A percentile compares a stretch with the other conserved stretches of the same genome.
These are phyloP conservation scores for Melipona bicolor DNA, from an alignment of 2,888 invertebrate species.

Conservation along the genomic window DNA sequence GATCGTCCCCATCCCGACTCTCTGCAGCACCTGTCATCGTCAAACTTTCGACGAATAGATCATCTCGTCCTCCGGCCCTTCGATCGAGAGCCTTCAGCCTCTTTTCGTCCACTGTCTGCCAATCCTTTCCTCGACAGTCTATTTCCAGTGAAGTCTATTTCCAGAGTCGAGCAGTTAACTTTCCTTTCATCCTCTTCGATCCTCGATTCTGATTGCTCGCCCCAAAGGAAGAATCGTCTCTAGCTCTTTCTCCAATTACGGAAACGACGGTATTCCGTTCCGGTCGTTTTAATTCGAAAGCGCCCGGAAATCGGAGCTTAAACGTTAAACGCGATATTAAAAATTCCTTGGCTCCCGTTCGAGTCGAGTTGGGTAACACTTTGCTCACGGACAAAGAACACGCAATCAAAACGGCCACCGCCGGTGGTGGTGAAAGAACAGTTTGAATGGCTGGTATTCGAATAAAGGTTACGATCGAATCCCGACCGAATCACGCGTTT, in stretches of 20 bases:
- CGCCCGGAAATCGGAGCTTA: background rate
- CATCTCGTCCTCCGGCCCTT: background rate
- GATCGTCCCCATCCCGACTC: no score
- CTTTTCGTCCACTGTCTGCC: background rate
- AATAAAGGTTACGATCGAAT: background rate
- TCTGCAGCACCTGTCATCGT: background rate
- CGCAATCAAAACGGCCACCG: background rate
- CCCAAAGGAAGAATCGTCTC: no score
- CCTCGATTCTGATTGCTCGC: background rate
- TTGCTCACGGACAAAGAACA: background rate
- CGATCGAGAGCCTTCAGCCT: no score
- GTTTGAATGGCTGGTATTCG: background rate
- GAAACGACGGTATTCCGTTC: background rate
- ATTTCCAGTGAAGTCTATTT: background rate
- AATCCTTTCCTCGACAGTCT: no score
- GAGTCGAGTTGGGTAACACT: no score
- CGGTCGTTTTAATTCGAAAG: conserved; percentile 17
- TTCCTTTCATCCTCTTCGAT: background rate
- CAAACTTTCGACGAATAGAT: conserved; percentile 15
- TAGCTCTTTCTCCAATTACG: background rate
- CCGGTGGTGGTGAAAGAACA: conserved; percentile 3
- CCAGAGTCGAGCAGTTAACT: background rate
- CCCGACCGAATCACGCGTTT: no score
- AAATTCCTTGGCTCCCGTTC: conserved; percentile 4
- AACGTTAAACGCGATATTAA: conserved; percentile 25